Evolutionary conservation across 2,797 vertebrate species (phyloP), one percentile per base, ranked within the genome.

Genomic region (Cheirogaleus major): DNA sequence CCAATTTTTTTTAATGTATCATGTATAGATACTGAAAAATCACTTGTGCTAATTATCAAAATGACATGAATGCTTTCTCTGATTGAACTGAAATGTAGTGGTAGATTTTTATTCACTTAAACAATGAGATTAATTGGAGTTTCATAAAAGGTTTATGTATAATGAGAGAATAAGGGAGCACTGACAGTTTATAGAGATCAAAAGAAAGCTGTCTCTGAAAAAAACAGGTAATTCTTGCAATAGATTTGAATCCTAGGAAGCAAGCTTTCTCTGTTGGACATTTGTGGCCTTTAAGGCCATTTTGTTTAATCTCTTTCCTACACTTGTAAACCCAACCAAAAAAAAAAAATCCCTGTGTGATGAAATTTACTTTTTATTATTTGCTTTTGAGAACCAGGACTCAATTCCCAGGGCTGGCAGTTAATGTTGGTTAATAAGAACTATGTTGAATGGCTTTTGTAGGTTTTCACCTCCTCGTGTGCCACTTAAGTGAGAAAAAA

Each of bases 321-420:
- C 23, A 81, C 83, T 95, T 97, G 61, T 86, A 96, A 97, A 89
- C 45, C 52, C 43, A 93, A 93, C 75, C 50, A 80, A 95, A 95
- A 93, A 93, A 93, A 91, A 92, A 96, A 97, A 87, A 91, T 89
- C 69, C 59, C 73, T 67, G 59, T 97, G 95, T 97, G 93, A 95
- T 96, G 88, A 97, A 96, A 98, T 97, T 96, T 96, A 84, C 82
- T 96, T 97, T 96, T 95, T 95, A 97, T 96, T 95, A 97, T 97
- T 95, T 96, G 84, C 61, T 97, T 97, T 96, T 88, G 90, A 97
- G 81, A 95, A 97, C 48, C 52, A 86, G 69, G 82, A 91, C 61
- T 78, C 78, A 88, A 43, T 95, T 94, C 92, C 72, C 88, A 95
- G 85, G 82, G 35, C 41, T 92, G 67, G 73, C 89, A 97, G 93